These are phyloP conservation scores for Hedychridium roseum DNA, from an alignment of 2,888 invertebrate species.

Conservation along the genomic window DNA sequence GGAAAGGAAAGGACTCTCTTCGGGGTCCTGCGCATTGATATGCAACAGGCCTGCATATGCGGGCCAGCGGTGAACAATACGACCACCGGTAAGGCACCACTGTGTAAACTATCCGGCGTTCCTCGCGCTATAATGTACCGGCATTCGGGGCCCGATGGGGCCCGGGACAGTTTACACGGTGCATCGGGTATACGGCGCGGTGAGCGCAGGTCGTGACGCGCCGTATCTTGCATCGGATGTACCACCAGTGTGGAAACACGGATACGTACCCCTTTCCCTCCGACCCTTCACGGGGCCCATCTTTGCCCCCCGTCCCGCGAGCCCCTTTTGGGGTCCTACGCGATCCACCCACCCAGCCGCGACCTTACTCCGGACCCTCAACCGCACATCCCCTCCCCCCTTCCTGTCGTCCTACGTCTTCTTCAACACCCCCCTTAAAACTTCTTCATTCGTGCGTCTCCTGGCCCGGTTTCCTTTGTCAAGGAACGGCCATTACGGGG, in stretches of 20 bases:
- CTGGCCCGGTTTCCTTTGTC: neutral
- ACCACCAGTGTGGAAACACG: slow-evolving; percentile 63
- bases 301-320: slow-evolving; percentile 16
- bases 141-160: slow-evolving; percentile 43
- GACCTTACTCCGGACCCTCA: slow-evolving; percentile 32
- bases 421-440: neutral
- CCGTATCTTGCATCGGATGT: slow-evolving; percentile 63
- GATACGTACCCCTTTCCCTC: slow-evolving; percentile 49
- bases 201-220: slow-evolving; percentile 59
- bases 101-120: slow-evolving; percentile 50
- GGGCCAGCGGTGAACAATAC: slow-evolving; percentile 49
- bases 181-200: slow-evolving; percentile 53
- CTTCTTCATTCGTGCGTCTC: slow-evolving; percentile 1
- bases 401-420: slow-evolving; percentile 6
- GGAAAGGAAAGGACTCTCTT: slow-evolving; percentile 24
- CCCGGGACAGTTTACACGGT: slow-evolving; percentile 51
- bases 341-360: slow-evolving; percentile 29
- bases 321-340: slow-evolving; percentile 13
- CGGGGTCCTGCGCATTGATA: slow-evolving; percentile 45
- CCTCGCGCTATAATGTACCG: slow-evolving; percentile 40
- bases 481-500: too few relatives aligned
- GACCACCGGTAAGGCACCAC: slow-evolving; percentile 50
- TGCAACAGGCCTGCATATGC: slow-evolving; percentile 50
- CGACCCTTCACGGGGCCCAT: slow-evolving; percentile 16
- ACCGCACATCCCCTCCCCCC: slow-evolving; percentile 5